Evolutionary conservation across 2,113 vertebrate genomes (phyloP), one percentile per base, ranked within the genome.

Genomic region (Lethenteron reissneri): DNA sequence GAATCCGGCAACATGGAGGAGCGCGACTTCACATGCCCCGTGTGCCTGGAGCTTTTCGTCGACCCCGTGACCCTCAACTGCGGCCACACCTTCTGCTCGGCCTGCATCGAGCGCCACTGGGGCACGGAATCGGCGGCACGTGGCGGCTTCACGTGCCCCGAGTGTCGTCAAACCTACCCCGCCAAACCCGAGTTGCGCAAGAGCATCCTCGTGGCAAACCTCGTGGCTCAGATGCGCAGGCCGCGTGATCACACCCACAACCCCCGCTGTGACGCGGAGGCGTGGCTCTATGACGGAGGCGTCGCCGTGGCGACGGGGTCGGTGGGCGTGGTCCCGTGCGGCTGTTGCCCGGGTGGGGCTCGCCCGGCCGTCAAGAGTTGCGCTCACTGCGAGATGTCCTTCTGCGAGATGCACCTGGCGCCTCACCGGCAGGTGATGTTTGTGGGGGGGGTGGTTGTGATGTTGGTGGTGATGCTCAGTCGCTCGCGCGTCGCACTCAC

Each of bases 21-120:
- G 60, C 14, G 17, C 1, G 60, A 68, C 62, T 68, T 68, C 15
- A 68, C 62, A 9, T 68, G 62, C 62, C 62, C 62, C 2, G 62
- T 68, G 8, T 68, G 62, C 11, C 9, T 68, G 8, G 62, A 68
- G 2, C 62, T 68, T 11, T 68, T 68, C 62, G n/a, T 21, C 8
- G 62, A 68, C 15, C 62, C 62, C 62, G 62, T 68, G 8, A 68
- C 62, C 62, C 62, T 68, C 15, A 68, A 21, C 62, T 68, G 62
- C 11, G 62, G 62, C 62, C 62, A 68, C 62, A 68, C 62, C 8
- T 68, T 68, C 62, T 68, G 62, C 62, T 21, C n/a, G 62, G 15
- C 15, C 5, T 68, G 62, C 62, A 21, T 21, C 8, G 62, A 68
- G 2, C 15, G 62, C 62, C 62, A 68, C 62, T 68, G 17, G 62